phyloP scores from a whole-genome alignment of 2,888 invertebrate genomes.

The Nomada goodeniana region DNA sequence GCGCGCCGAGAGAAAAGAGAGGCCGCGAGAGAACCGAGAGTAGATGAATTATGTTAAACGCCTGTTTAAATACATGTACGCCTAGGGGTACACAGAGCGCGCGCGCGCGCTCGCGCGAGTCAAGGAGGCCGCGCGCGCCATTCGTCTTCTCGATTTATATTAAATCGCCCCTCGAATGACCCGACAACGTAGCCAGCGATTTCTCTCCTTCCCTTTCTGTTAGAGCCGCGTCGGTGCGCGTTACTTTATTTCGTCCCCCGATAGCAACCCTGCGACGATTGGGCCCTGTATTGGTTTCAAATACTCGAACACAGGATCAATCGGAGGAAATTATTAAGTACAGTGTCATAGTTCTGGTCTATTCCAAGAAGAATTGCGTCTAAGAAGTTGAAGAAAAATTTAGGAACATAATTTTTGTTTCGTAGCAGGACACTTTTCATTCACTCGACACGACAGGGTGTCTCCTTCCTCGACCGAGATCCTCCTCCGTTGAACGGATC shows the following conservation, averaged over 20 bases:
- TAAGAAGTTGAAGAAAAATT: too few relatives aligned
- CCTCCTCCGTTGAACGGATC: neutral
- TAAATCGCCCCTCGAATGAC: slow-evolving; percentile 80
- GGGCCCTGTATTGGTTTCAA: slow-evolving; percentile 30
- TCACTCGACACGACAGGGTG: too few relatives aligned
- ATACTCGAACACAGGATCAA: neutral
- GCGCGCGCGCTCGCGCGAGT: slow-evolving; percentile 70
- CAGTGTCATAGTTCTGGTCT: too few relatives aligned
- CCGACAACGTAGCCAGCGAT: slow-evolving; percentile 68
- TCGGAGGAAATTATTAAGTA: too few relatives aligned
- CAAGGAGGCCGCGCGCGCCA: slow-evolving; percentile 80
- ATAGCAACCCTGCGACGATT: slow-evolving; percentile 19
- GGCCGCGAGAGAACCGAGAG: slow-evolving; percentile 63
- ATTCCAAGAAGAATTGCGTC: too few relatives aligned
- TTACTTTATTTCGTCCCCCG: slow-evolving; percentile 44
- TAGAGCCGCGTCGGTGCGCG: slow-evolving; percentile 49
- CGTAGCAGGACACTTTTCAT: too few relatives aligned
- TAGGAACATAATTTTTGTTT: too few relatives aligned
- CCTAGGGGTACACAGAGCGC: slow-evolving; percentile 78
- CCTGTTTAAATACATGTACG: slow-evolving; percentile 83
- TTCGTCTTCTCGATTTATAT: slow-evolving; percentile 83
- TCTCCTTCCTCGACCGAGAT: neutral
- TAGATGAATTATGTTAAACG: slow-evolving; percentile 83
- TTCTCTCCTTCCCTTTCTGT: neutral
- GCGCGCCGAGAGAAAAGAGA: slow-evolving; percentile 30